phyloP scores from a whole-genome alignment of 23 tunicate species.

The Clavelina lepadiformis region DNA sequence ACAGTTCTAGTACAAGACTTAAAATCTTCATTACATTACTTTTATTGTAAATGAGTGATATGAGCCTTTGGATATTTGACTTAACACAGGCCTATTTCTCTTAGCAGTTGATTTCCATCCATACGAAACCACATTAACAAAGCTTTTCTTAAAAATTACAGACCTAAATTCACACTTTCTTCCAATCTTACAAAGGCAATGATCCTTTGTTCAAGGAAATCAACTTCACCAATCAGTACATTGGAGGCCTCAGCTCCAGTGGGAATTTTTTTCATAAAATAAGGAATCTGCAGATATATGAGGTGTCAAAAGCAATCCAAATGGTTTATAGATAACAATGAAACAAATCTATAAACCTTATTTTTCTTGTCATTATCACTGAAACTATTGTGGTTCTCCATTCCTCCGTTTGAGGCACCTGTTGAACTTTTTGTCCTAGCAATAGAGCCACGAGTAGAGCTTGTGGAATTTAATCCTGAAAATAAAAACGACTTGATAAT shows the following conservation, averaged over 20 bases:
- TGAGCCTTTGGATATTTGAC: background rate
- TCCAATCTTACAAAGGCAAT: constrained; percentile 78
- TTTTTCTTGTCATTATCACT: constrained; percentile 39
- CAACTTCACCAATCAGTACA: constrained; percentile 81
- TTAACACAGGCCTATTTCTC: no score
- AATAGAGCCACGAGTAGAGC: constrained; percentile 49
- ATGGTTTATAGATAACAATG: background rate
- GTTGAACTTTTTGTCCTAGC: constrained; percentile 31
- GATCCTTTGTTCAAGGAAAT: constrained; percentile 75
- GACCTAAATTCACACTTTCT: constrained; percentile 62
- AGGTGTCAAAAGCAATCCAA: background rate
- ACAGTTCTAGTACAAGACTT: no score
- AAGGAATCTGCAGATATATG: constrained; percentile 28
- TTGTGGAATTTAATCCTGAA: constrained; percentile 27
- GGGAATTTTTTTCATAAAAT: constrained; percentile 96
- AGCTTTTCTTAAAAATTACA: no score
- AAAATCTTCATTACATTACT: no score
- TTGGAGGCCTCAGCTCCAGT: constrained; percentile 95
- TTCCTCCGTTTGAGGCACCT: constrained; percentile 4
- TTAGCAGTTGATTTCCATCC: no score
- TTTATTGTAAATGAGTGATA: background rate
- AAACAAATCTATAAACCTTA: constrained; percentile 17
- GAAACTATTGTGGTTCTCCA: constrained; percentile 30
- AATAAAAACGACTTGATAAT: no score
- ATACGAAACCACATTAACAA: no score